Conservation (phyloP, 2,113 vertebrate genomes). For the Oplegnathus fasciatus region DNA sequence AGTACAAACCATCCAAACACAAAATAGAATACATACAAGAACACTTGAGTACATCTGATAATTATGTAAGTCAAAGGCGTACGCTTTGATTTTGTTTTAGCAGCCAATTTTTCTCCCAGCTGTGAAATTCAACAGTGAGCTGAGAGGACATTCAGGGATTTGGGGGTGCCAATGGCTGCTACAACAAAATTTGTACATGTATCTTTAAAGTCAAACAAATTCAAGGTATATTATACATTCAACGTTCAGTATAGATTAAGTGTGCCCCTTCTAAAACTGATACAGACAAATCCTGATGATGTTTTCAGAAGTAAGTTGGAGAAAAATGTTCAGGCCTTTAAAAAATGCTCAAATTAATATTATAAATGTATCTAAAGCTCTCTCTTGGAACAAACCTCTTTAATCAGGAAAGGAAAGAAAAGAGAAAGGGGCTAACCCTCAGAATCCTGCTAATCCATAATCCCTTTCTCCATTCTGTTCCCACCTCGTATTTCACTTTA, state of each 20-base stretch:
- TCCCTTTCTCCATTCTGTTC: background rate
- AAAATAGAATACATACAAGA: slow-evolving; percentile 4
- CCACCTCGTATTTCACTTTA: background rate
- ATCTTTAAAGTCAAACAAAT: background rate
- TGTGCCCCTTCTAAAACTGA: background rate
- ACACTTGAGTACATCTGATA: background rate
- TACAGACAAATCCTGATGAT: background rate
- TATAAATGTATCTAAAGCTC: background rate
- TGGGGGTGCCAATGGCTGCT: no score
- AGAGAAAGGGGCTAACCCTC: background rate
- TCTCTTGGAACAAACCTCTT: background rate
- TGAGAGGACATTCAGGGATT: background rate
- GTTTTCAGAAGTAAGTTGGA: background rate
- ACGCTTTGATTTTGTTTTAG: slow-evolving; percentile 4
- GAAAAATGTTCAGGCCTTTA: background rate
- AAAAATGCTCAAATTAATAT: background rate
- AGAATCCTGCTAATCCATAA: slow-evolving; percentile 13
- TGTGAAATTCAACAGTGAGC: background rate
- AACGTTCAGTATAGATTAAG: background rate
- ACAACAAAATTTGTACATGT: background rate
- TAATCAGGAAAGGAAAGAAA: background rate
- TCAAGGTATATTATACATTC: background rate
- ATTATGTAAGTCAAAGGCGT: background rate
- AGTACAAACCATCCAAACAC: slow-evolving; percentile 16
- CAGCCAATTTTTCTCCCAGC: background rate